Conservation (phyloP, 2,888 invertebrate genomes). For the Conops quadrifasciatus region DNA sequence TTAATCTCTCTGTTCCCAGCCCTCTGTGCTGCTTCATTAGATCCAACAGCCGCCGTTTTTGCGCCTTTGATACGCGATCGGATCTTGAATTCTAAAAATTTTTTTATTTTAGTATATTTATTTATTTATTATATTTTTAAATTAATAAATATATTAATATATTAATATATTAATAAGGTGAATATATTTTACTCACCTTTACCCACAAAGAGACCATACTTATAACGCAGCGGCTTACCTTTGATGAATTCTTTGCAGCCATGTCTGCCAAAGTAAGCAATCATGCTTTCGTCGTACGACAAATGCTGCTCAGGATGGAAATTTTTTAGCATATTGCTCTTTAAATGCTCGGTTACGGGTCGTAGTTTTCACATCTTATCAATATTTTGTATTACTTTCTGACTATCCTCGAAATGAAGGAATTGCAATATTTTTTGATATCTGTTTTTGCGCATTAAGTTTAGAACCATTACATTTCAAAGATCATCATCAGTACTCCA, state of each 20-base stretch:
- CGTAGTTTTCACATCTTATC: not conserved
- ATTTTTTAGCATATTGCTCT: conserved; percentile 1
- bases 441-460: not conserved
- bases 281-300: not conserved
- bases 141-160: too few relatives aligned
- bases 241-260: not conserved
- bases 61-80: too few relatives aligned
- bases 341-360: not conserved
- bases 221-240: not conserved
- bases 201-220: not conserved
- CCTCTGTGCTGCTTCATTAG: too few relatives aligned
- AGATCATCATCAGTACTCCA: not conserved
- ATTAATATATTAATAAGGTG: too few relatives aligned
- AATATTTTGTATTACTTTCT: not conserved
- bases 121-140: too few relatives aligned
- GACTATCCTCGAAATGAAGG: not conserved
- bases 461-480: not conserved
- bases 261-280: not conserved
- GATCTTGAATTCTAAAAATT: too few relatives aligned
- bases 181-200: too few relatives aligned
- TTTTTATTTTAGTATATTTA: too few relatives aligned
- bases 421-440: not conserved
- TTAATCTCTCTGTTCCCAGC: too few relatives aligned
- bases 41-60: too few relatives aligned
- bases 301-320: not conserved